Evolutionary conservation across 2,113 vertebrate genomes (phyloP).

Genomic region (Condylura cristata): DNA sequence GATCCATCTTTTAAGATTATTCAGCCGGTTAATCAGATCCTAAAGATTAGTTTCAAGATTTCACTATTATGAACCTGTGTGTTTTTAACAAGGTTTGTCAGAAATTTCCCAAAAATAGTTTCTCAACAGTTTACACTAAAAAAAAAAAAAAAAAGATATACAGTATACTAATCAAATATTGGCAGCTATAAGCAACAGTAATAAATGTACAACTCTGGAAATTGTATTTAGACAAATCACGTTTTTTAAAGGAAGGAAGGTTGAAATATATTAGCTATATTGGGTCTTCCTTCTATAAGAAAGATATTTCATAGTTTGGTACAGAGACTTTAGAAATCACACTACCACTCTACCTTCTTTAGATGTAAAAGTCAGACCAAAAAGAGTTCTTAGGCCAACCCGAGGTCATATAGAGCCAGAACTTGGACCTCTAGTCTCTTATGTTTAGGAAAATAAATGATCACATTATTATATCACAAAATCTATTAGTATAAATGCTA

Average conservation of each 20-base stretch:
- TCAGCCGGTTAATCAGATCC: neutral
- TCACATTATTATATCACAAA: neutral
- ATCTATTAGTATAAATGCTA: neutral
- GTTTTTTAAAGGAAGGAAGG: neutral
- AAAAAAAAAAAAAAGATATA: neutral
- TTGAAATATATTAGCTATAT: neutral
- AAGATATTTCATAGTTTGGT: neutral
- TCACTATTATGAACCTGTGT: neutral
- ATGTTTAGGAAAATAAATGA: slow-evolving; percentile 16
- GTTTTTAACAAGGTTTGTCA: neutral
- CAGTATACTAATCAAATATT: neutral
- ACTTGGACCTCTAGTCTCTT: neutral
- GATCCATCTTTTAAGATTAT: neutral
- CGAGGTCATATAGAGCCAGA: neutral
- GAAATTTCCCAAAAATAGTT: neutral
- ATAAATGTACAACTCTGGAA: neutral
- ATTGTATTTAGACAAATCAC: neutral
- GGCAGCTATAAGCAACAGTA: neutral
- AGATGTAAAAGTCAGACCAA: neutral
- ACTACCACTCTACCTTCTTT: neutral
- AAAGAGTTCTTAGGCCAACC: neutral
- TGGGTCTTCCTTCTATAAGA: neutral
- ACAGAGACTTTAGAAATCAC: neutral
- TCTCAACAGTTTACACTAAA: neutral
- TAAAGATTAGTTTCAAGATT: neutral